Conservation (phyloP, 1,140 invertebrate species). For the Linepithema humile region DNA sequence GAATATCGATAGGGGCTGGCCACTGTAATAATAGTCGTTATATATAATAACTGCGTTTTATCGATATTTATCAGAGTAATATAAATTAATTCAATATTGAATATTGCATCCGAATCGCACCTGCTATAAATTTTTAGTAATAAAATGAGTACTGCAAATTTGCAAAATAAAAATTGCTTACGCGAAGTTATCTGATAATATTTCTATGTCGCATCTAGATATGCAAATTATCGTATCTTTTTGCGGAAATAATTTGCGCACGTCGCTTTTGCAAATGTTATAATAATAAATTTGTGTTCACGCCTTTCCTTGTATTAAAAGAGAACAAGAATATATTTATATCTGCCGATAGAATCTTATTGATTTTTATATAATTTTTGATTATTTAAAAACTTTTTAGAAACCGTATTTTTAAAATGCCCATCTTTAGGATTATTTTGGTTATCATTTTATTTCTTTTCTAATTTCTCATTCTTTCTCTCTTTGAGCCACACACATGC, state of each 20-base stretch:
- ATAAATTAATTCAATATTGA: background rate
- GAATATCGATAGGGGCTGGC: conserved; percentile 36
- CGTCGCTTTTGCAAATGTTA: background rate
- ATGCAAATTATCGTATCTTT: background rate
- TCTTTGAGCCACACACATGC: too few species aligned
- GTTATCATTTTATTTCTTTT: too few species aligned
- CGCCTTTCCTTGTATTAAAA: background rate
- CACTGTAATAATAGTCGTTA: conserved; percentile 5
- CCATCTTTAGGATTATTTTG: too few species aligned
- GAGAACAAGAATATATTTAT: background rate
- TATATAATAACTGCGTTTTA: background rate
- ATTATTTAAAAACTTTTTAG: background rate
- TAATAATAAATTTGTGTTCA: background rate
- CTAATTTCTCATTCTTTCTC: too few species aligned
- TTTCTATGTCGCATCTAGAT: too few species aligned
- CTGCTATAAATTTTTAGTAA: background rate
- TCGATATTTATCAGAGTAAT: conserved; percentile 1
- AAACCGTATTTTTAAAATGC: too few species aligned
- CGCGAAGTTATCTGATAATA: too few species aligned
- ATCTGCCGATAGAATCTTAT: background rate
- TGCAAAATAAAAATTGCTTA: background rate
- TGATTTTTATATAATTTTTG: background rate
- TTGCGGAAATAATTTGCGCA: background rate
- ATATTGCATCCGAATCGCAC: background rate
- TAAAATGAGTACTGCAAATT: background rate